Evolutionary conservation across 2,888 invertebrate species (phyloP), one percentile per base, ranked within the genome.

Genomic region (Ommatoiulus sabulosus): DNA sequence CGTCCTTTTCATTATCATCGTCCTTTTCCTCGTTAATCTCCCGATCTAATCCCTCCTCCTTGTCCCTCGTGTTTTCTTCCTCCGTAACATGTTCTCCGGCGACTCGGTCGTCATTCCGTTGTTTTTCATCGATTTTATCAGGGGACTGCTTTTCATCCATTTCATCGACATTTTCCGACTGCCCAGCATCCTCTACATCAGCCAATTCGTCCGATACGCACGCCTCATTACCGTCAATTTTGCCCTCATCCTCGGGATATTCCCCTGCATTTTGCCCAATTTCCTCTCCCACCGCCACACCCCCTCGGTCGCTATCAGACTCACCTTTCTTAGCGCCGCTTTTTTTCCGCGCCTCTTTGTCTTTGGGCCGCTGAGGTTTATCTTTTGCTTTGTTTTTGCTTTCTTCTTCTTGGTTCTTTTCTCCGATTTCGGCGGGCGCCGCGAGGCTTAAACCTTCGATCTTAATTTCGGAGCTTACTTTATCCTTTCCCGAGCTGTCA

Each of bases 71-170:
- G 4, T 4, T 4, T 24, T 48, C 44, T 20, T 12, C 86, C 12
- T 44, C 86, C 6, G 4, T 44, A 43, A 44, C 24, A 44, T 46
- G 43, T 6, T 46, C 44, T n/a, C 12, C 86, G 1, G 1, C 72
- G n/a, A 63, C 63, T n/a, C 3, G 7, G 72, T 72, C 72, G 20
- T 72, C 20, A n/a, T 20, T 20, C 24, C 35, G 35, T 80, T 80
- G 24, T 80, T 80, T 35, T 80, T 0, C 12, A 80, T 80, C 80
- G 80, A 80, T 80, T 80, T 80, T 80, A 1, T 35, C 80, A 35
- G 80, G 80, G 12, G 80, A 35, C 80, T 80, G 80, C 80, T 80
- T 80, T 44, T 86, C 86, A 44, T 46, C 86, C 86, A 86, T 48
- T 86, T 44, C 44, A 46, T 2, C 20, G 46, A 43, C 44, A 46